Evolutionary conservation across 2,797 vertebrate genomes (phyloP), one percentile per base, ranked within the genome.

Genomic region (Microctenopoma lineatum): DNA sequence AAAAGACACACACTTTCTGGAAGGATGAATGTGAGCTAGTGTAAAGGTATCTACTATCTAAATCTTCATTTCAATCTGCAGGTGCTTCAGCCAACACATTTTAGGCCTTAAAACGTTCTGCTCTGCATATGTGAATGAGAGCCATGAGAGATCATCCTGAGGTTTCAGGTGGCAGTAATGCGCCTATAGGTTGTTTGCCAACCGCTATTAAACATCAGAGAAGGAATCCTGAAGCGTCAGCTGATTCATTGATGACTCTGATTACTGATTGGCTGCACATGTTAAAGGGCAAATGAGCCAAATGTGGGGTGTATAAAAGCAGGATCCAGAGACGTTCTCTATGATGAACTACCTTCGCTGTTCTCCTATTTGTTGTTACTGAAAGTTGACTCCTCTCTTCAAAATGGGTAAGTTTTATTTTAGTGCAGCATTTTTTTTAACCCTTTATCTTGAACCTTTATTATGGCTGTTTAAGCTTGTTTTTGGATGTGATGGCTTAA

Each of bases 181-280:
- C 27, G 5, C 27, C 27, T 29, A 29, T 29, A 29, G 4, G 27
- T 29, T 29, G 4, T 29, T 29, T 29, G 27, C 27, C 27, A 29
- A 29, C 27, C 27, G 4, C 5, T 6, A 29, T 4, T 29, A 1
- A 29, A 29, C 27, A 29, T 29, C 27, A 29, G 27, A 29, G 5
- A 3, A 29, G 3, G 27, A 29, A 29, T 29, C 27, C 27, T 29
- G 27, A 3, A 3, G 0, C 16, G 36, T 2, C 21, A 58, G 18
- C 45, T 66, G 79, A 75, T 47, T 84, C 71, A 56, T 26, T 77
- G 25, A 68, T 66, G 59, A 26, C 0, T 44, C 34, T 84, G 77
- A 91, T 77, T 86, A 56, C 52, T 86, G 67, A 87, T 72, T 85
- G 79, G 61, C 62, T 53, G 55, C 77, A 88, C 56, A 76, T 89